Base-by-base conservation (phyloP, 37 sponge, comb jelly and placozoan genomes). In the Agelas oroides region DNA sequence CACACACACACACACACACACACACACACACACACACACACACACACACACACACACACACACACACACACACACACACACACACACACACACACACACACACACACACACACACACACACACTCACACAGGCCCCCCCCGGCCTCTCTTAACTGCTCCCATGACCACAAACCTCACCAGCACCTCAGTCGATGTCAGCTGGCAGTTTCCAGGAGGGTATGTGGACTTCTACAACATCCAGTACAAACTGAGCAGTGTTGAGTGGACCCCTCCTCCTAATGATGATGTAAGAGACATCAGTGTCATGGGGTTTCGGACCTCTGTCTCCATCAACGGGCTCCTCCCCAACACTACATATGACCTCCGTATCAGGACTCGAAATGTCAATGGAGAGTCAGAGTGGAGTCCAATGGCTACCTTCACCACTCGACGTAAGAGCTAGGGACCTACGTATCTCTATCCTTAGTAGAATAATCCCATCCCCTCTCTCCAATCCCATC, bases 101-200 rank as follows among this genome's bases (percentile, higher is more conserved):
- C 3, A 5, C 76, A 75, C 59, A 75, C 59, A 56, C 59, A 75
- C 76, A 75, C 59, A 75, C 59, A 75, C 76, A 75, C 76, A 57
- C 76, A 75, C 76, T 56, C 76, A 75, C 21, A 53, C 62, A 61
- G 62, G 27, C 25, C 12, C 2, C 5, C 79, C 79, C 27, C 79
- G 65, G 41, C 63, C 66, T 21, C 6, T 78, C 13, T 38, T 78
- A 23, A 46, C 40, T 17, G 6, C 17, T 25, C 79, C 66, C 2
- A 2, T 40, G 53, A 24, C 27, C 18, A 2, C 11, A 2, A 24
- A 46, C 25, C 20, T 25, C 25, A 8, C 46, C 53, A 78, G 65
- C 53, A 64, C 28, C 30, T 31, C 46, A 5, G 65, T 39, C 34
- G 1, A 0, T 15, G 11, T 78, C 1, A 53, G 32, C 21, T 78